phyloP scores from a whole-genome alignment of 2,113 vertebrate genomes.

The Apodemus sylvaticus region DNA sequence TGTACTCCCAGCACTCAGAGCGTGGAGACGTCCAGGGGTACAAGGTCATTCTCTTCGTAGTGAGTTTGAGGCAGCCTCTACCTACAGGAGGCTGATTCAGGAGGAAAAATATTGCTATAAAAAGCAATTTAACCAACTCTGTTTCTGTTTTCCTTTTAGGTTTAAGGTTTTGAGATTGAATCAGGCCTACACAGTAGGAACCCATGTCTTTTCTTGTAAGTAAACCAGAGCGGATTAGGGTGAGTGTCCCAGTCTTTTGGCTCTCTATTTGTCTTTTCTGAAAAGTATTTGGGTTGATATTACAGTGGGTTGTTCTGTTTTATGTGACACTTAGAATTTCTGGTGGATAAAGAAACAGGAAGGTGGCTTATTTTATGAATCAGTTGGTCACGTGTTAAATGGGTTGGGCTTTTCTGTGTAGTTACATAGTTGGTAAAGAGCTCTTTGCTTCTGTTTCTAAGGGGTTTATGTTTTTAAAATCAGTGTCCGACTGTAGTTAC shows the following conservation, averaged over 20 bases:
- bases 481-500: slow-evolving; percentile 25
- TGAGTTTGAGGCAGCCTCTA: background rate
- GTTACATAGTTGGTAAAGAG: background rate
- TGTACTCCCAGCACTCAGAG: background rate
- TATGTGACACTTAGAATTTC: slow-evolving; percentile 7
- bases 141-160: slow-evolving; percentile 79
- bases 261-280: slow-evolving; percentile 73
- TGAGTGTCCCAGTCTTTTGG: slow-evolving; percentile 84
- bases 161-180: slow-evolving; percentile 73
- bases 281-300: slow-evolving; percentile 38
- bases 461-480: slow-evolving; percentile 55
- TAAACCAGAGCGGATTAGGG: slow-evolving; percentile 89
- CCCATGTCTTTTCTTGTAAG: slow-evolving; percentile 92
- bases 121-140: slow-evolving; percentile 61
- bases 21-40: no score
- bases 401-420: background rate
- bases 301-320: background rate
- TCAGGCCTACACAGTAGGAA: slow-evolving; percentile 75
- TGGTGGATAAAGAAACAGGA: background rate
- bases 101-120: slow-evolving; percentile 1
- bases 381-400: background rate
- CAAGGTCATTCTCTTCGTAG: background rate
- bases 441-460: background rate
- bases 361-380: slow-evolving; percentile 11
- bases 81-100: background rate